phyloP scores from a whole-genome alignment of 2,888 invertebrate genomes.

The Dryocosmus kuriphilus region DNA sequence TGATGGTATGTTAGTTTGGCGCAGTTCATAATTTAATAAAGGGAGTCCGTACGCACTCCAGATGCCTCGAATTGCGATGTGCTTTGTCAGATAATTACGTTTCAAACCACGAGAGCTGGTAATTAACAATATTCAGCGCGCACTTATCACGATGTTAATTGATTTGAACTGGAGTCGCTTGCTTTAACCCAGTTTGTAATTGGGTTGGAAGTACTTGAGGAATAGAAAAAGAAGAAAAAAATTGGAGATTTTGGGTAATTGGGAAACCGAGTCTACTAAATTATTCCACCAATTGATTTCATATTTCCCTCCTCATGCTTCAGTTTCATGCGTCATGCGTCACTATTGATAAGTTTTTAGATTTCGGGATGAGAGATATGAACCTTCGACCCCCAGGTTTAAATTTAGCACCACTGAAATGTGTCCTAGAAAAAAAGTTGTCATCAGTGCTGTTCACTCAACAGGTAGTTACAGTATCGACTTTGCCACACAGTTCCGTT shows the following conservation, averaged over 20 bases:
- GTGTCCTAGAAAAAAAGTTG: background rate
- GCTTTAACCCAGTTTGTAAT: background rate
- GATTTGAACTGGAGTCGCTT: background rate
- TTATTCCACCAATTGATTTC: background rate
- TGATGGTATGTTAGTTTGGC: background rate
- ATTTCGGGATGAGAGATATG: too few species aligned
- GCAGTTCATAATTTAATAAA: conserved; percentile 1
- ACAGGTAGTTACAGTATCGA: conserved; percentile 32
- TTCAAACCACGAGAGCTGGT: conserved; percentile 21
- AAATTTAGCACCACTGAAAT: background rate
- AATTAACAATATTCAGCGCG: conserved; percentile 12
- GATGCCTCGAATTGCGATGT: conserved; percentile 22
- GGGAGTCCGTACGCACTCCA: background rate
- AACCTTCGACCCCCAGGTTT: too few species aligned
- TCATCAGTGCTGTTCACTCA: conserved; percentile 4
- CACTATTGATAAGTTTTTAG: too few species aligned
- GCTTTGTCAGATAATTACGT: conserved; percentile 35
- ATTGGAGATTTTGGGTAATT: background rate
- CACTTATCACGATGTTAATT: background rate
- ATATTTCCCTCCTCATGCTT: background rate
- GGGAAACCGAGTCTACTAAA: background rate
- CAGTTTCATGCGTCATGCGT: background rate
- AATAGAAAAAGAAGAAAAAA: background rate
- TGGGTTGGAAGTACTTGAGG: background rate
- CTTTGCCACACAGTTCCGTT: background rate